These are phyloP conservation scores for Aphis craccivora DNA, from an alignment of 1,140 invertebrate genomes.

Conservation along the genomic window DNA sequence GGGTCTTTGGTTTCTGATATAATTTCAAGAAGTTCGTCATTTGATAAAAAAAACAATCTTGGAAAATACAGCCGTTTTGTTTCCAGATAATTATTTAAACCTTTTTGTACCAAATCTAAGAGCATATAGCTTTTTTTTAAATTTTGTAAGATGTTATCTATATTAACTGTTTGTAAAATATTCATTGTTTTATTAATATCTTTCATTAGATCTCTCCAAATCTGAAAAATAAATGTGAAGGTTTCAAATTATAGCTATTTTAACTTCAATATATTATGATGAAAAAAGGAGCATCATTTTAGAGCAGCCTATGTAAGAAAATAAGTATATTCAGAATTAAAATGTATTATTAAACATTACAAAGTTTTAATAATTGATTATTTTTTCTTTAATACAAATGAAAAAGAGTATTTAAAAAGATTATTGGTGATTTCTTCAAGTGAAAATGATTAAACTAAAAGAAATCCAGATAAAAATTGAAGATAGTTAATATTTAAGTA, in stretches of 20 bases:
- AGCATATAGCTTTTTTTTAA: slow-evolving; percentile 88
- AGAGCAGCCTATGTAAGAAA: neutral
- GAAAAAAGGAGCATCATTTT: neutral
- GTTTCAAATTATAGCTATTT: neutral
- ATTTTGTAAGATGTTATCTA: slow-evolving; percentile 92
- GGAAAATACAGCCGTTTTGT: slow-evolving; percentile 95
- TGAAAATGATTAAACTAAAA: neutral
- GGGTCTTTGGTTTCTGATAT: slow-evolving; percentile 97
- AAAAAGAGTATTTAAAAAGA: neutral
- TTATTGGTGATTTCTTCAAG: neutral
- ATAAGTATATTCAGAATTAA: too few relatives aligned
- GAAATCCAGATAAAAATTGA: neutral
- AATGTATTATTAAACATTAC: neutral
- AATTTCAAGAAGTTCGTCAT: slow-evolving; percentile 95
- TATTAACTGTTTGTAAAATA: slow-evolving; percentile 85
- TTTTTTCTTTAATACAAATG: neutral
- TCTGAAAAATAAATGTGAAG: slow-evolving; percentile 64
- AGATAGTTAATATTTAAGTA: too few relatives aligned
- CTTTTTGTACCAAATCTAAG: slow-evolving; percentile 88
- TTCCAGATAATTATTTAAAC: slow-evolving; percentile 93
- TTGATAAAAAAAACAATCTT: slow-evolving; percentile 96
- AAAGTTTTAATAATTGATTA: neutral
- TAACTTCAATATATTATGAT: neutral
- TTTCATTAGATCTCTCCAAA: slow-evolving; percentile 95
- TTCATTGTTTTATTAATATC: slow-evolving; percentile 78